Percentiles rank a stretch among this genome's conserved stretches.
Evolutionary conservation across 64 coral and sea anemone genomes (phyloP).

Genomic region (Astreopora myriophthalma): DNA sequence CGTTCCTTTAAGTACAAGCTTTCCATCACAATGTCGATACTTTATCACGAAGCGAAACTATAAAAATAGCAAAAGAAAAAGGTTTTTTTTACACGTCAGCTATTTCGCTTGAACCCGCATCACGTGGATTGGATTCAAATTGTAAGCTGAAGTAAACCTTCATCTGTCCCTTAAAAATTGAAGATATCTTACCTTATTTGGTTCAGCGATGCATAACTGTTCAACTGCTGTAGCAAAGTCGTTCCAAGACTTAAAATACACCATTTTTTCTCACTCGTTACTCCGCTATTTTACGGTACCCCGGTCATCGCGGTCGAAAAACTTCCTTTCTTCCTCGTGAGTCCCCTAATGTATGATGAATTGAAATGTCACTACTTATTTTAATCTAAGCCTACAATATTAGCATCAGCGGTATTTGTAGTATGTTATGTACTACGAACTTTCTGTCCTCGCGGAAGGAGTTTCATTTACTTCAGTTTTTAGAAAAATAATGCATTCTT

Average conservation of each 20-base stretch:
- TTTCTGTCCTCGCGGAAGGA: not conserved
- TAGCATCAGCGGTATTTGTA: not conserved
- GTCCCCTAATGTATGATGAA: not conserved
- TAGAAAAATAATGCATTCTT: not conserved
- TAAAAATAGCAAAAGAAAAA: not conserved
- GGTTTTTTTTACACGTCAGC: not conserved
- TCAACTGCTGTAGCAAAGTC: conserved; percentile 95
- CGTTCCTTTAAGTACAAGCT: conserved; percentile 95
- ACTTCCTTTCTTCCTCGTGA: not conserved
- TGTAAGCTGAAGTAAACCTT: not conserved
- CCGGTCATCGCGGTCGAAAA: not conserved
- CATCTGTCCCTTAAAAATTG: not conserved
- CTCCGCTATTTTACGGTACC: not conserved
- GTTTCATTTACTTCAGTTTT: not conserved
- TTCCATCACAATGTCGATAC: conserved; percentile 97
- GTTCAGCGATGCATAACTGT: conserved; percentile 94
- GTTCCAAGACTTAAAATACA: conserved; percentile 99
- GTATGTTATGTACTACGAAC: not conserved
- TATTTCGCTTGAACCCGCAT: not conserved
- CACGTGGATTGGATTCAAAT: not conserved
- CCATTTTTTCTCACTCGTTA: conserved; percentile 31
- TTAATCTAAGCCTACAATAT: not conserved
- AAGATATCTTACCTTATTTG: conserved; percentile 68
- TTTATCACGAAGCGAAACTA: conserved; percentile 98
- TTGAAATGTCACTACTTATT: not conserved